A percentile compares a stretch with the other conserved stretches of the same genome.
These are phyloP conservation scores for Lutjanus argentimaculatus DNA, from an alignment of 2,797 vertebrate species.

Conservation along the genomic window DNA sequence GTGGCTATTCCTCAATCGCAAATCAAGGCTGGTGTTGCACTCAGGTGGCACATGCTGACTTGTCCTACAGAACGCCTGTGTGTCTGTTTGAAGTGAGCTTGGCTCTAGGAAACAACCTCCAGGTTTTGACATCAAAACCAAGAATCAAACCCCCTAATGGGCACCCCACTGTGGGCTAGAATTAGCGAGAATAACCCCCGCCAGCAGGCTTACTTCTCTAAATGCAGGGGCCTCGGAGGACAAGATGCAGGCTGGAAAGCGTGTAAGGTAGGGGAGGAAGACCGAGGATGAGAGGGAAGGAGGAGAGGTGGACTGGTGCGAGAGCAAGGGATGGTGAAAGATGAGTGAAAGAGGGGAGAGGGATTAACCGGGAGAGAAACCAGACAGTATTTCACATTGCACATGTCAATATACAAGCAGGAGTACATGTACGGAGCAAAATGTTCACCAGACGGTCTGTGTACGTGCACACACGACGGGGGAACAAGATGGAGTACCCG, in stretches of 20 bases:
- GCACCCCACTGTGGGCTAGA: slow-evolving; percentile 84
- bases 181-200: slow-evolving; percentile 84
- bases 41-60: slow-evolving; percentile 74
- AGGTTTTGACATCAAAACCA: slow-evolving; percentile 86
- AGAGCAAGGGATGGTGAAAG: slow-evolving; percentile 38
- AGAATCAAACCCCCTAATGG: slow-evolving; percentile 86
- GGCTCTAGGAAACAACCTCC: slow-evolving; percentile 85
- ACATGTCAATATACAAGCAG: slow-evolving; percentile 46
- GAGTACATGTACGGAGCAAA: slow-evolving; percentile 25
- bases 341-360: slow-evolving; percentile 10
- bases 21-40: slow-evolving; percentile 56
- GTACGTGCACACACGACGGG: background rate
- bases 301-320: slow-evolving; percentile 40
- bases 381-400: slow-evolving; percentile 17
- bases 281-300: slow-evolving; percentile 25
- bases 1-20: slow-evolving; percentile 41
- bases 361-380: slow-evolving; percentile 33
- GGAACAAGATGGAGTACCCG: slow-evolving; percentile 31
- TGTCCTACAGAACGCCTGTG: slow-evolving; percentile 68
- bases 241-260: slow-evolving; percentile 56
- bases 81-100: slow-evolving; percentile 82
- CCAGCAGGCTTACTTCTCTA: slow-evolving; percentile 85
- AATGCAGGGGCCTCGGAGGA: slow-evolving; percentile 77
- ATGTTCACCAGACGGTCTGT: slow-evolving; percentile 14
- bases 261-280: slow-evolving; percentile 27